Evolutionary conservation across 2,888 invertebrate species (phyloP), one percentile per base, ranked within the genome.

Genomic region (Smittia sp.): DNA sequence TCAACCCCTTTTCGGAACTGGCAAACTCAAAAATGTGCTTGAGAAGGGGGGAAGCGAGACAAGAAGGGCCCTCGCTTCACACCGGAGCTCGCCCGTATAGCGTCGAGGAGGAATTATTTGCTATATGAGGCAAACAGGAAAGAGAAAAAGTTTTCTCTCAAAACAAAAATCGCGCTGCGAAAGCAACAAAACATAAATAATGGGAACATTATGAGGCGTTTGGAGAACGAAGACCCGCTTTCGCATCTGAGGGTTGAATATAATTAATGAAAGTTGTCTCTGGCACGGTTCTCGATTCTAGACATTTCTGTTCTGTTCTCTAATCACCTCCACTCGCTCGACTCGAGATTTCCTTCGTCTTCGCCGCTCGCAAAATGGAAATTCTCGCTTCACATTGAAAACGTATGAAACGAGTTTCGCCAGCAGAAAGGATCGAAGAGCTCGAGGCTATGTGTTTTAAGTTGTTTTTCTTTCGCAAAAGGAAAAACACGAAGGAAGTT

Each of bases 401-500:
- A 65, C 1, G 32, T 13, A 32, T 13, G 63, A 65, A 27, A 15
- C 15, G 7, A 18, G 18, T 58, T n/a, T 9, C 18, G 58, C 22
- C 18, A 20, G 58, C 20, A 69, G 41, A 69, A 69, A 69, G 69
- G 52, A 54, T 52, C 69, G 52, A 54, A 54, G 27, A 27, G 54
- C 69, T 69, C 15, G 24, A 69, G 52, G 69, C 69, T 13, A 15
- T 69, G n/a, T 52, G 18, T 27, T 54, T 69, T 24, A 69, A 54
- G 69, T 69, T 69, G 52, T 54, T 69, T 69, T 69, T 52, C 69
- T 69, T 69, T 54, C 68, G 11, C 15, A n/a, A 11, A 46, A 15
- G 15, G 38, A 66, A 11, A 66, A 66, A 66, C 38, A 38, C 13
- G 20, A 27, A 38, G 15, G 27, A 63, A 63, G 24, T 63, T 63